These are phyloP conservation scores for Stenichneumon culpator DNA, from an alignment of 2,888 invertebrate species.

Conservation along the genomic window DNA sequence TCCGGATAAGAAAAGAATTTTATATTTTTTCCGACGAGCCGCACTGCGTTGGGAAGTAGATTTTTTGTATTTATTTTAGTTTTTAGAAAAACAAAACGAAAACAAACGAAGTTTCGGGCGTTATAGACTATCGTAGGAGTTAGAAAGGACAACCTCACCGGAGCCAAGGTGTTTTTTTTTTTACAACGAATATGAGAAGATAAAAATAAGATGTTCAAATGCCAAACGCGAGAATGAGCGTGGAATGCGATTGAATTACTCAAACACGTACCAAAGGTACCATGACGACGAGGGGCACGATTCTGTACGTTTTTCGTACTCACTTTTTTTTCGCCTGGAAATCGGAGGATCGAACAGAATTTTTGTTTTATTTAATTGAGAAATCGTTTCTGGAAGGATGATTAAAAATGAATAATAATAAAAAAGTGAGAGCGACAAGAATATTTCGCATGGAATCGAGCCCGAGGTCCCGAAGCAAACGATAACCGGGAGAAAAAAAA, in stretches of 20 bases:
- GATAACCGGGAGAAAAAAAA: conserved; percentile 19
- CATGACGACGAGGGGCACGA: conserved; percentile 52
- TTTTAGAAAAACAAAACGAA: conserved; percentile 16
- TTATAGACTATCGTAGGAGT: conserved; percentile 28
- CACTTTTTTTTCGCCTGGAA: not conserved
- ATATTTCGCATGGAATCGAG: conserved; percentile 20
- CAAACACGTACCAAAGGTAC: conserved; percentile 61
- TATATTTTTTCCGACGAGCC: conserved; percentile 39
- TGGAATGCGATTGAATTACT: conserved; percentile 49
- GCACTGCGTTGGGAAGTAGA: conserved; percentile 14
- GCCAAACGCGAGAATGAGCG: conserved; percentile 5
- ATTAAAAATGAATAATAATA: not conserved
- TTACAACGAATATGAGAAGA: conserved; percentile 13
- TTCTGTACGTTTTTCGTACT: conserved; percentile 45
- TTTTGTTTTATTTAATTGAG: not conserved
- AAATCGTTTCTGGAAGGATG: not conserved
- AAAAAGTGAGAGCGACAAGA: not conserved
- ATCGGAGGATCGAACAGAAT: not conserved
- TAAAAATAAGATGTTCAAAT: conserved; percentile 17
- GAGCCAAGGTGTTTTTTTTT: conserved; percentile 29
- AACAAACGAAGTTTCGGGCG: not conserved
- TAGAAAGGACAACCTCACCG: conserved; percentile 34
- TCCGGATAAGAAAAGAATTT: conserved; percentile 46
- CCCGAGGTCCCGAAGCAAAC: conserved; percentile 34
- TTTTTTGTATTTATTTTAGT: conserved; percentile 54